Base-by-base conservation (phyloP, 1,140 invertebrate genomes). In the Centruroides vittatus region DNA sequence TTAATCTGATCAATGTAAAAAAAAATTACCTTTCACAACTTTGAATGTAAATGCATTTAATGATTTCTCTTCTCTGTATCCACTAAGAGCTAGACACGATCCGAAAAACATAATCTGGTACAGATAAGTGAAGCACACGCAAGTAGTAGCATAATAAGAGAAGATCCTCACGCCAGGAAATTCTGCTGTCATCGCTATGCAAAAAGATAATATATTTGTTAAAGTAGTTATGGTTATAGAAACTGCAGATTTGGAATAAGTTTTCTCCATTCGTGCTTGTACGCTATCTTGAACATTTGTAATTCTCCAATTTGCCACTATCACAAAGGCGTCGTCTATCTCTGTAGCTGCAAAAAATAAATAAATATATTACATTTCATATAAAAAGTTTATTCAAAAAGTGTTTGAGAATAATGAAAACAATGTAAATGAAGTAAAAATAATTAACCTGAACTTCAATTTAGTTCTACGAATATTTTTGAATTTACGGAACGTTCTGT, bases 221-320 rank as follows among this genome's bases (percentile, higher is more conserved):
- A 98, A 77, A 0, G 93, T 96, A 1, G 95, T 98, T 63, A 98
- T 96, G 36, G 93, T 97, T 60, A 98, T 95, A 3, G 93, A 97
- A 10, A 97, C 92, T 0, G 93, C 93, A n/a, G 93, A 93, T 73
- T 93, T 89, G 54, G 88, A 89, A 69, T 96, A 80, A 73, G 88
- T 90, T 54, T 83, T 77, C 0, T 85, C 90, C 83, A 97, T 88
- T 47, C 92, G 76, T 69, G 90, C 84, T 0, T 86, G 84, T 2
- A 97, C 86, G 9, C 83, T 77, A 63, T 86, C 80, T 67, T 86
- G 83, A 11, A 85, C 81, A 1, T 85, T 83, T 0, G 90, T 91
- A 41, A 89, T 77, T 59, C 91, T 77, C 89, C 91, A 95, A 0
- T 91, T 88, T 0, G 92, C 92, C 63, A 97, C 74, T 85, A 98